phyloP scores from a whole-genome alignment of 2,888 invertebrate genomes.

The Ichneumoninae sp. region DNA sequence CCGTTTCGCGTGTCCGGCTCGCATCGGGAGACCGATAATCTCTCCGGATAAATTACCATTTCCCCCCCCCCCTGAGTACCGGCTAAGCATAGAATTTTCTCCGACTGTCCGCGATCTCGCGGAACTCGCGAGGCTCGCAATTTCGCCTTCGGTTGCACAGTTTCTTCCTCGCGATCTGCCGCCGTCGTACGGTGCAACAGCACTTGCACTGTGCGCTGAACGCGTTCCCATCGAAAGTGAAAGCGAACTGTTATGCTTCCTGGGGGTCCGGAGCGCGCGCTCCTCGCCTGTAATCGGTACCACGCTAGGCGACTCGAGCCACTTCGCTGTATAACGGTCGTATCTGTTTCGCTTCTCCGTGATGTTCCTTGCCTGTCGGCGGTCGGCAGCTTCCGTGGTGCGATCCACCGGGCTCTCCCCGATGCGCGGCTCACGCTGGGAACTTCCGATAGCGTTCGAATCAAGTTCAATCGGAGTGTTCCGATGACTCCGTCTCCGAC shows the following conservation, averaged over 20 bases:
- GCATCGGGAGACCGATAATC: neutral
- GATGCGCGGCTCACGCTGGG: neutral
- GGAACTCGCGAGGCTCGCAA: constrained; percentile 27
- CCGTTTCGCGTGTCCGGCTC: constrained; percentile 12
- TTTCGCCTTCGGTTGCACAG: constrained; percentile 37
- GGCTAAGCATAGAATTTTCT: constrained; percentile 6
- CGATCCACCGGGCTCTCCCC: constrained; percentile 25
- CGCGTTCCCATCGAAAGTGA: constrained; percentile 77
- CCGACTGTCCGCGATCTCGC: neutral
- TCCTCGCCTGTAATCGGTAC: constrained; percentile 66
- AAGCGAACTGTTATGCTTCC: constrained; percentile 76
- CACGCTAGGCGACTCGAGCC: constrained; percentile 30
- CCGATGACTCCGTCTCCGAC: neutral
- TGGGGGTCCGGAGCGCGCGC: constrained; percentile 50
- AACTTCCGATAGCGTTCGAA: neutral
- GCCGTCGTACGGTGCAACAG: constrained; percentile 46
- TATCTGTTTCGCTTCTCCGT: constrained; percentile 50
- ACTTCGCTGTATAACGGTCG: constrained; percentile 41
- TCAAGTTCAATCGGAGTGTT: neutral
- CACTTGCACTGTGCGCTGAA: constrained; percentile 51
- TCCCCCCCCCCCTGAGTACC: neutral
- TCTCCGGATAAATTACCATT: constrained; percentile 40
- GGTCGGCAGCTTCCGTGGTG: constrained; percentile 62
- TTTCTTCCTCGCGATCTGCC: constrained; percentile 49
- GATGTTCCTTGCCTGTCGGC: constrained; percentile 56